Base-by-base conservation (phyloP, 2,797 vertebrate species). In the Lophius americanus region DNA sequence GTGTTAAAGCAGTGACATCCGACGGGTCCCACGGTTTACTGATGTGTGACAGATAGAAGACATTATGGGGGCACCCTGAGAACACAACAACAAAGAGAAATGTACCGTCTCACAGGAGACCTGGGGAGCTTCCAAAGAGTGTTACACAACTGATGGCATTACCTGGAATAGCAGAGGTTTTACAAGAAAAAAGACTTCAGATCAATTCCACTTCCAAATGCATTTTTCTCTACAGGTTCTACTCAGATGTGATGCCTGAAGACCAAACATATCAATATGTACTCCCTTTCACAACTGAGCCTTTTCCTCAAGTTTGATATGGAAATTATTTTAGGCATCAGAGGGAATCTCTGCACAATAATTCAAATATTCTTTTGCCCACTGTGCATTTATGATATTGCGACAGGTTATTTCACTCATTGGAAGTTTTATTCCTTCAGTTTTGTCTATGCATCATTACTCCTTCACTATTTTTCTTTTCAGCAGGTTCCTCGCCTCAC, bases 1-100 rank as follows among this genome's bases (percentile, higher is more conserved):
- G 69, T 59, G 6, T 51, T 56, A 65, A 7, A 64, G 77, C 39
- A 0, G 49, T 78, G 86, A 90, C 85, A 82, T 89, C 85, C 72
- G 83, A 71, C 72, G 7, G 9, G 23, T 9, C 65, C 5, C 55
- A 50, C 39, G 3, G 81, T 84, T 84, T 73, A 84, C 84, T 70
- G 81, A 88, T 82, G 69, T 37, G 68, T 5, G 51, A 5, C 7
- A 13, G 87, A 85, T 81, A 79, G 49, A 51, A 52, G 68, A 70
- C 69, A 23, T 43, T n/a, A 70, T 58, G 77, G 52, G 75, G 76
- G 62, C 79, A 47, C 59, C 73, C 6, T 4, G 49, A 63, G 44
- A 46, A 59, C 70, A 70, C 39, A 67, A 76, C 85, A 87, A 85
- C 83, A 82, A 68, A 81, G 75, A 53, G 41, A 7, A 71, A 75